Evolutionary conservation across 2,113 vertebrate genomes (phyloP), one percentile per base, ranked within the genome.

Genomic region (Saiga tatarica): DNA sequence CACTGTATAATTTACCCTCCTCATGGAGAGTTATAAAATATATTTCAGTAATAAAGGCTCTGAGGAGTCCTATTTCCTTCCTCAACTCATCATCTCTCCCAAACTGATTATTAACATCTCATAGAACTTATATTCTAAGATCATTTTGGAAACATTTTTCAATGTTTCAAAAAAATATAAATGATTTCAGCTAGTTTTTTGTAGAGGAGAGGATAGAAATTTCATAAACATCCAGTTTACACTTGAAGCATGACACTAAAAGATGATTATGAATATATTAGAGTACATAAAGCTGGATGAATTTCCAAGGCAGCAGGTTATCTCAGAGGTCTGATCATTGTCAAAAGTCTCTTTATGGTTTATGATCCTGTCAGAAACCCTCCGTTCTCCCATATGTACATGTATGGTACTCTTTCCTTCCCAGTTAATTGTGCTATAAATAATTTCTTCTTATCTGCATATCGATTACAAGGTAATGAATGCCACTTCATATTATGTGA

Each of bases 381-480:
- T 96, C 74, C 76, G 78, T 89, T 96, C 64, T 97, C 95, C 93
- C 97, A 98, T 98, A 98, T 97, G 87, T 94, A 96, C 89, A 86
- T 95, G 94, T 86, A 98, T 47, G 39, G 12, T 96, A 55, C 62
- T 88, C 76, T 92, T 95, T 96, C 88, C 60, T 28, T 97, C 92
- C 89, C 79, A 87, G 93, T 95, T 98, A 98, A 98, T 94, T 97
- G 87, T 95, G 87, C 95, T 88, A 98, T 97, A 98, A 98, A 98
- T 98, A 98, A 98, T 98, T 98, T 94, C 78, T 96, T 96, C 97
- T 97, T 98, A 97, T 97, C 98, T 98, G 89, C 94, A 96, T 98
- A 98, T 98, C 96, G 88, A 98, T 98, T 98, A 98, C 95, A 98
- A 95, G 92, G 97, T 96, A 98, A 98, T 98, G 97, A 98, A 98